phyloP scores from a whole-genome alignment of 2,113 vertebrate species.

The Chinchilla lanigera region DNA sequence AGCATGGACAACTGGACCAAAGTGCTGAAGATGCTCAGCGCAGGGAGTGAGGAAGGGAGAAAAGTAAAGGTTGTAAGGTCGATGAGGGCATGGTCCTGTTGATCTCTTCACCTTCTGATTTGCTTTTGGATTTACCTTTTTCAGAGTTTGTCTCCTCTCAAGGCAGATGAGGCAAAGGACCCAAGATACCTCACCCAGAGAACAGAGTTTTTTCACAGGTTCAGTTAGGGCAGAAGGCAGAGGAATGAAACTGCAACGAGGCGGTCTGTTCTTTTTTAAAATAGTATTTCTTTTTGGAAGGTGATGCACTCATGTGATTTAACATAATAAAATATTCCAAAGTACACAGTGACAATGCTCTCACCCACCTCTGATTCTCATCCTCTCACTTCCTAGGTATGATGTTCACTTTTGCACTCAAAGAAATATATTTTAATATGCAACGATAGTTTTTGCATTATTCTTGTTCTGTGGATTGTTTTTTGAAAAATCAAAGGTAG shows the following conservation, averaged over 20 bases:
- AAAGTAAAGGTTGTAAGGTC: neutral
- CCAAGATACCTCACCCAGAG: neutral
- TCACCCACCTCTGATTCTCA: neutral
- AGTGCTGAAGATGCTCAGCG: neutral
- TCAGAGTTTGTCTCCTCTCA: neutral
- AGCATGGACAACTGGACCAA: neutral
- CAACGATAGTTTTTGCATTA: neutral
- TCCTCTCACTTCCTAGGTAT: neutral
- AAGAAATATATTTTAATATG: neutral
- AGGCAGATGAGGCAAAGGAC: neutral
- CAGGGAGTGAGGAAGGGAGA: neutral
- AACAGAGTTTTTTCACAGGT: neutral
- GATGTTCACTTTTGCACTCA: slow-evolving; percentile 6
- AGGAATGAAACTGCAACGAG: neutral
- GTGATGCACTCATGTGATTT: neutral
- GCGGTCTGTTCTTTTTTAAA: neutral
- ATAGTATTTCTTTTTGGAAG: slow-evolving; percentile 2
- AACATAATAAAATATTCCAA: neutral
- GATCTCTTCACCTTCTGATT: neutral
- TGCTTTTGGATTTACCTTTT: neutral
- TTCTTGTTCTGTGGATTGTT: neutral
- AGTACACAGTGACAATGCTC: neutral
- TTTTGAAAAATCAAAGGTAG: neutral
- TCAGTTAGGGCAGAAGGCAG: neutral
- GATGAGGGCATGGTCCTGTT: neutral